These are phyloP conservation scores for Elmis aenea DNA, from an alignment of 2,888 invertebrate genomes.

Conservation along the genomic window DNA sequence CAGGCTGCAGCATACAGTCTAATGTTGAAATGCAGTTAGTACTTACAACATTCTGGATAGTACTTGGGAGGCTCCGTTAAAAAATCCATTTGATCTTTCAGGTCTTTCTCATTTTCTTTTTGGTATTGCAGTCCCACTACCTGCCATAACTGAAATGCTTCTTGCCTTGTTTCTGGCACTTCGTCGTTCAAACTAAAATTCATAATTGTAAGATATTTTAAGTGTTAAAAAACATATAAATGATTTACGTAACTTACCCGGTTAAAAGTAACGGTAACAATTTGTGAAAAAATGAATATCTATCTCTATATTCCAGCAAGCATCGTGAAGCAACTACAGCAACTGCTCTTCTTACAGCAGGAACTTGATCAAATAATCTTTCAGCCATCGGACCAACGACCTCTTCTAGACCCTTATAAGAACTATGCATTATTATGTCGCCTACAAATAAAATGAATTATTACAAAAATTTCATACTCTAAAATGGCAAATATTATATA, in stretches of 20 bases:
- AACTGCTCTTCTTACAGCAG: constrained; percentile 71
- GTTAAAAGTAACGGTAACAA: constrained; percentile 81
- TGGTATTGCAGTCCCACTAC: constrained; percentile 73
- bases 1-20: not conserved
- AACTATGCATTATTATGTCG: constrained; percentile 56
- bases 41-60: constrained; percentile 63
- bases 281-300: constrained; percentile 86
- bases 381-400: constrained; percentile 79
- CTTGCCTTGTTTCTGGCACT: constrained; percentile 62
- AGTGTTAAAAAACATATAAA: not conserved
- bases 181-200: constrained; percentile 68
- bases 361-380: constrained; percentile 79
- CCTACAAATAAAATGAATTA: constrained; percentile 38
- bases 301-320: constrained; percentile 71
- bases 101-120: constrained; percentile 80
- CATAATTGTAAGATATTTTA: constrained; percentile 11
- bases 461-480: constrained; percentile 1
- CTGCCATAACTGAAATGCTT: constrained; percentile 63
- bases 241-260: constrained; percentile 48
- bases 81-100: constrained; percentile 80
- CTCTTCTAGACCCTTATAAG: constrained; percentile 50
- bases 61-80: constrained; percentile 60
- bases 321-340: constrained; percentile 71
- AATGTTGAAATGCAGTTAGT: not conserved
- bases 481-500: too few species aligned